Conservation (phyloP, 2,113 vertebrate species). For the Acanthisitta chloris region DNA sequence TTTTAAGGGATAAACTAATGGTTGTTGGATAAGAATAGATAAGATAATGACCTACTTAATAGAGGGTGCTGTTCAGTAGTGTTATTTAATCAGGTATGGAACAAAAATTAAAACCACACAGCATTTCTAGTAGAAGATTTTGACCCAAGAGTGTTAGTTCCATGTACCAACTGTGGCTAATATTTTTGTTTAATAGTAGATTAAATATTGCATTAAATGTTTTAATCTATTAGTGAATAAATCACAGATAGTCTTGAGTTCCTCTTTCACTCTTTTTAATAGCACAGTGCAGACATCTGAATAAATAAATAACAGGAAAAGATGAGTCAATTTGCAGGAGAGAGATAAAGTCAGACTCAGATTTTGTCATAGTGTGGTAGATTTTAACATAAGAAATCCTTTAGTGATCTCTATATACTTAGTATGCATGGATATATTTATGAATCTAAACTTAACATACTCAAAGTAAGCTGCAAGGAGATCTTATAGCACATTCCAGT, state of each 20-base stretch:
- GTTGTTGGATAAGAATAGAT: background rate
- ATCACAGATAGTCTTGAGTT: background rate
- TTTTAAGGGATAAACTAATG: background rate
- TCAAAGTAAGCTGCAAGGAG: background rate
- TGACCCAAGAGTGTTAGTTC: background rate
- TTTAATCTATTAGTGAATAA: background rate
- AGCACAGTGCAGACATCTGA: background rate
- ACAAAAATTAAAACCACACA: background rate
- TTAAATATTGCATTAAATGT: background rate
- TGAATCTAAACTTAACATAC: rapidly evolving
- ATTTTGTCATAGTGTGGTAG: background rate
- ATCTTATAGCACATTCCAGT: background rate
- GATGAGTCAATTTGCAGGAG: background rate
- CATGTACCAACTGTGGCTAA: background rate
- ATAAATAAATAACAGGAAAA: background rate
- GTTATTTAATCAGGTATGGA: background rate
- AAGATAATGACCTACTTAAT: background rate
- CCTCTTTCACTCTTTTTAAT: background rate
- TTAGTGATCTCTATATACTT: background rate
- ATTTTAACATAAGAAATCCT: background rate
- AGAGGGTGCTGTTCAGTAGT: background rate
- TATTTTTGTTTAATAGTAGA: background rate
- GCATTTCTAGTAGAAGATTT: background rate
- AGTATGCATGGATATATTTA: background rate
- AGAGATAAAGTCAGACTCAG: background rate